Evolutionary conservation across 2,888 invertebrate genomes (phyloP), one percentile per base, ranked within the genome.

Genomic region (Campopleginae sp.): DNA sequence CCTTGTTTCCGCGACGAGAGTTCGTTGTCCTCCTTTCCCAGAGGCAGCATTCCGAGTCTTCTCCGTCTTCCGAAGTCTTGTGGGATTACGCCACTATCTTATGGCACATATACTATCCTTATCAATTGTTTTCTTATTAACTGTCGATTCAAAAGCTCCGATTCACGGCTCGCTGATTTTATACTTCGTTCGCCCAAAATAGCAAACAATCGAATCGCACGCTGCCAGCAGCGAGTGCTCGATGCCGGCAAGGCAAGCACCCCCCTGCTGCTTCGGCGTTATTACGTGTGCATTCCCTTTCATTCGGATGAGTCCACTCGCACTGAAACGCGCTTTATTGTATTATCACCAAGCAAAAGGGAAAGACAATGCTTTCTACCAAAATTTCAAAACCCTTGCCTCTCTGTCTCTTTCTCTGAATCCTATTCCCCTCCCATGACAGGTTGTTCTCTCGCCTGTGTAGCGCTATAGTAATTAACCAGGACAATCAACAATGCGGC

Each of bases 401-500:
- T 4, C 61, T 54, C 51, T 71, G 51, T 75, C 80, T 54, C 51
- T 46, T 48, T 80, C 70, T 44, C 38, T 78, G 14, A 1, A 3
- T 65, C 31, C 63, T 61, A 66, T 61, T 61, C 33, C 71, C 27
- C 85, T 80, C n/a, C n/a, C 76, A 68, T 81, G 81, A 79, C 68
- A 68, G 77, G 77, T 80, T 82, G 58, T 77, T 80, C 74, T 72
- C 80, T 68, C 68, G 70, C 51, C 46, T 74, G 33, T 74, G 33
- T 71, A 38, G 71, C 78, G 84, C 85, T 71, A 89, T 89, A 90
- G 90, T 90, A 91, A 92, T 92, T 92, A 92, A 91, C 92, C 90
- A 89, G 90, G 91, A 90, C 90, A 89, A 89, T 89, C 89, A 90
- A 92, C 92, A 91, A 91, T 91, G 91, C 90, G 88, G 90, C 88